Percentiles rank a stretch among this genome's conserved stretches.
phyloP scores from a whole-genome alignment of 1,140 invertebrate genomes.

The Delia radicum region DNA sequence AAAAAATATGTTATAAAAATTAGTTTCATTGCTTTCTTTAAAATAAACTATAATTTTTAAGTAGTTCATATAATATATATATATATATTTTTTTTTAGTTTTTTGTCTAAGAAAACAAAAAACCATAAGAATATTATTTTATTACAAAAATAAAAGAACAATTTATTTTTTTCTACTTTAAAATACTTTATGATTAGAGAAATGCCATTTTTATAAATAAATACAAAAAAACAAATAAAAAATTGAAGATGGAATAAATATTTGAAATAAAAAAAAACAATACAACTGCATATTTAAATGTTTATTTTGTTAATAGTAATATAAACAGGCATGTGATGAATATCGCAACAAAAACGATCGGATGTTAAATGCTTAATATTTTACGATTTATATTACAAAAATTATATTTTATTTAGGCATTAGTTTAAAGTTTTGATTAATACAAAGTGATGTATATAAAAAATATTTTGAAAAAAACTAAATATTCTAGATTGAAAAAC shows the following conservation, averaged over 20 bases:
- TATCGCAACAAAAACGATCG: too few relatives aligned
- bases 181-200: slow-evolving; percentile 18
- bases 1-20: slow-evolving; percentile 9
- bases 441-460: too few relatives aligned
- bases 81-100: neutral
- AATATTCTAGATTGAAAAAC: too few relatives aligned
- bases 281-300: neutral
- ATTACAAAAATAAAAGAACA: neutral
- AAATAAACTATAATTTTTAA: neutral
- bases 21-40: slow-evolving; percentile 12
- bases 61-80: neutral
- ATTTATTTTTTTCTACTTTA: slow-evolving; percentile 2
- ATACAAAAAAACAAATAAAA: neutral
- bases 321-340: too few relatives aligned
- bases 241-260: neutral
- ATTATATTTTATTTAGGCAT: too few relatives aligned
- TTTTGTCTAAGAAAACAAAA: neutral
- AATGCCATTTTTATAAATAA: slow-evolving; percentile 23
- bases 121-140: neutral
- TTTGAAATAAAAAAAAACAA: neutral
- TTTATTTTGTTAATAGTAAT: neutral
- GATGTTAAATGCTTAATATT: too few relatives aligned
- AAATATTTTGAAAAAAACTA: too few relatives aligned
- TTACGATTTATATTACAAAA: too few relatives aligned
- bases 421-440: too few relatives aligned